Evolutionary conservation across 2,797 vertebrate genomes (phyloP).

Genomic region (Neoniphon sammara): DNA sequence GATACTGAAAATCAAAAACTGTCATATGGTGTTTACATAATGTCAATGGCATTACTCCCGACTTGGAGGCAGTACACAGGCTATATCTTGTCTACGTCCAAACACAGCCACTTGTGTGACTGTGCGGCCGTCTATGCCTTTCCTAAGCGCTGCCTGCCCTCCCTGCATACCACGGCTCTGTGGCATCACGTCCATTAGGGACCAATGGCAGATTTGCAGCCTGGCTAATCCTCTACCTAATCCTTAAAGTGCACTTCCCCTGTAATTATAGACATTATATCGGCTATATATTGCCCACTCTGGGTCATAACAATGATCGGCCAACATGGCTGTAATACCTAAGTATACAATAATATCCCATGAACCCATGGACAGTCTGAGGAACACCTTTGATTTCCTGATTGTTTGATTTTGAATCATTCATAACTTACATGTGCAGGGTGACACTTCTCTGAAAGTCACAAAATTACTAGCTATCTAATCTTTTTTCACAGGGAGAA

Average conservation of each 20-base stretch:
- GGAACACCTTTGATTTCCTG: not conserved
- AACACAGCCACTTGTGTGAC: conserved; percentile 25
- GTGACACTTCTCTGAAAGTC: not conserved
- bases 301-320: conserved; percentile 39
- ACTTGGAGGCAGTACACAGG: not conserved
- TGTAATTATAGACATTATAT: conserved; percentile 65
- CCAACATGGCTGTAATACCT: not conserved
- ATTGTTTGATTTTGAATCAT: not conserved
- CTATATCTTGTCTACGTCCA: not conserved
- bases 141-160: conserved; percentile 51
- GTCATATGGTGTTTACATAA: too few species aligned
- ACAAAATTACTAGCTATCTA: too few species aligned
- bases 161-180: conserved; percentile 55
- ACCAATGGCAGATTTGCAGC: conserved; percentile 55
- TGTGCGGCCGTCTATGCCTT: conserved; percentile 20
- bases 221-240: conserved; percentile 71
- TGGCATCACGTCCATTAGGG: conserved; percentile 63
- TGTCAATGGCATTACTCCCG: too few species aligned
- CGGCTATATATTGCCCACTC: conserved; percentile 31
- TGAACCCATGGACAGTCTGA: not conserved
- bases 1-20: not conserved
- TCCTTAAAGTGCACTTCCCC: conserved; percentile 71
- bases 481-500: too few species aligned
- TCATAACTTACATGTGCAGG: not conserved
- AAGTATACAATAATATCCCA: conserved; percentile 1